A percentile compares a stretch with the other conserved stretches of the same genome.
phyloP scores from a whole-genome alignment of 2,888 invertebrate genomes.

The Ennomos quercinarius region DNA sequence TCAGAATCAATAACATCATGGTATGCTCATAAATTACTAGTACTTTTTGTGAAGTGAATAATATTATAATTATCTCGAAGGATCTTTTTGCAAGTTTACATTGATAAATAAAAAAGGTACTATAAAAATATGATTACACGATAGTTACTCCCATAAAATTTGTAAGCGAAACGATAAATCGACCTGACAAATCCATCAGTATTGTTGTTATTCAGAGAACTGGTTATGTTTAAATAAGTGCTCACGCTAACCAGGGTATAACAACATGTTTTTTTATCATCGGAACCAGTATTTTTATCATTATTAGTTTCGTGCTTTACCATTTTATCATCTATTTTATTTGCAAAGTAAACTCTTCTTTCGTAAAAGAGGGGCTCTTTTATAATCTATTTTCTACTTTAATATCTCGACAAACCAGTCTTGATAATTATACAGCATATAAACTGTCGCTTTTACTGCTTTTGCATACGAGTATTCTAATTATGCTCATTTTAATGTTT shows the following conservation, averaged over 20 bases:
- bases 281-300: too few relatives aligned
- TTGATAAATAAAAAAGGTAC: neutral
- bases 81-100: neutral
- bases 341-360: constrained; percentile 7
- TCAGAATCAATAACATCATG: constrained; percentile 5
- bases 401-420: constrained; percentile 1
- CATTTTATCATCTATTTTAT: constrained; percentile 13
- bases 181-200: too few relatives aligned
- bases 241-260: too few relatives aligned
- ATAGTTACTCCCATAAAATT: too few relatives aligned
- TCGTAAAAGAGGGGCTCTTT: constrained; percentile 4
- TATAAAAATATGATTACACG: too few relatives aligned
- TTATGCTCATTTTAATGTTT: constrained; percentile 14
- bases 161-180: too few relatives aligned
- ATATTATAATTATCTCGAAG: neutral
- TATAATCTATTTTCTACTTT: constrained; percentile 8
- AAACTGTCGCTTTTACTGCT: constrained; percentile 19
- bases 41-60: neutral
- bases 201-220: too few relatives aligned
- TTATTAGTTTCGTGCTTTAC: neutral
- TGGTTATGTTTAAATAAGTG: too few relatives aligned
- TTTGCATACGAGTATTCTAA: constrained; percentile 12
- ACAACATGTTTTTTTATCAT: too few relatives aligned
- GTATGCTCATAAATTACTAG: neutral
- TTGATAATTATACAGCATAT: constrained; percentile 11